Base-by-base conservation (phyloP, 1,140 invertebrate species). In the Brachionus angularis region DNA sequence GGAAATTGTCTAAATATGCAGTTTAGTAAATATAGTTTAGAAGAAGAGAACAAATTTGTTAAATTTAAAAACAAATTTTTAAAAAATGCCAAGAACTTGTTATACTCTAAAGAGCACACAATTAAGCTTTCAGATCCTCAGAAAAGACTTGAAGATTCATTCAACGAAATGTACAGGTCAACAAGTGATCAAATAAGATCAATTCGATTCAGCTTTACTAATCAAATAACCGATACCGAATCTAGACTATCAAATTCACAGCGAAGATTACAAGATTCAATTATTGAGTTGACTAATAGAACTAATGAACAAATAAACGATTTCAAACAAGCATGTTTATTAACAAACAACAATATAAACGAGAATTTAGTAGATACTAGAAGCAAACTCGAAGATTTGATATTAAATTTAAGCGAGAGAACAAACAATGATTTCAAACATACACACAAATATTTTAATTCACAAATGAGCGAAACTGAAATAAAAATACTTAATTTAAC, bases 121-220 rank as follows among this genome's bases (percentile, higher is more conserved):
- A 47, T 67, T 7, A 67, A 67, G 14, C 29, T 67, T 14, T 67
- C 62, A 33, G 62, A 67, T 50, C 62, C 62, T 12, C 62, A 67
- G 16, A 67, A 67, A 50, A 46, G 62, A 67, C 23, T 67, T 12
- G 62, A 67, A 67, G 62, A 67, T 18, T 67, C 62, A 34, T 67
- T 67, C 14, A 47, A 31, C 31, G 62, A 46, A 33, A 47, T 67
- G 62, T 67, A 23, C 1, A 27, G 42, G 5, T 10, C n/a, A 16
- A 67, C 62, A 1, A 47, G 42, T 29, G 62, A 67, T 34, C 62
- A 67, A 50, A 67, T 67, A 67, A 46, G 23, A 49, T 46, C 42
- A 0, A 47, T 67, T 16, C 39, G 62, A 10, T 67, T 67, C 25
- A 42, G 62, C 18, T 67, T 67, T 50, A 34, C 42, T n/a, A 67